A percentile compares a stretch with the other conserved stretches of the same genome.
phyloP scores from a whole-genome alignment of 2,113 vertebrate species.

The Misgurnus anguillicaudatus region DNA sequence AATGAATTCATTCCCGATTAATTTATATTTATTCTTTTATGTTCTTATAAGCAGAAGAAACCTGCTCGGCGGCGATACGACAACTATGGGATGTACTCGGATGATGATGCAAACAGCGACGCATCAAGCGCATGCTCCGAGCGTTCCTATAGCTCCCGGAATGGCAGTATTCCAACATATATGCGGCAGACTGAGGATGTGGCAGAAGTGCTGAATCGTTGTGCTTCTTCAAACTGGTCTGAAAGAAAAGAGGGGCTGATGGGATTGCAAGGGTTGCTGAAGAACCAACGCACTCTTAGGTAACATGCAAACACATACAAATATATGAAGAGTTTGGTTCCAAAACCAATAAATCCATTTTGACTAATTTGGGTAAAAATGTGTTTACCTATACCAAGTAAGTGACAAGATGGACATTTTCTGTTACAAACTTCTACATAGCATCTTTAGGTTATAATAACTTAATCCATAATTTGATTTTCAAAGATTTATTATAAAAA shows the following conservation, averaged over 20 bases:
- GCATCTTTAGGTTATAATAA: no score
- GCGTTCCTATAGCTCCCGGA: constrained; percentile 92
- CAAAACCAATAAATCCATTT: no score
- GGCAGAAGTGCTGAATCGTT: constrained; percentile 94
- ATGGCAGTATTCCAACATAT: constrained; percentile 92
- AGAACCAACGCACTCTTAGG: constrained; percentile 95
- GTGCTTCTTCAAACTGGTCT: constrained; percentile 96
- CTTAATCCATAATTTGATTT: no score
- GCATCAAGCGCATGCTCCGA: constrained; percentile 96
- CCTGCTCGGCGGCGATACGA: constrained; percentile 90
- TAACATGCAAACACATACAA: constrained; percentile 50
- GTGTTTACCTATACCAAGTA: no score
- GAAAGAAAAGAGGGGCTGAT: constrained; percentile 95
- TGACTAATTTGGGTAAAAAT: no score
- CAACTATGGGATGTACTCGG: constrained; percentile 91
- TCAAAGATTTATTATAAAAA: no score
- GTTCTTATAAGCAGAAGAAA: constrained; percentile 80
- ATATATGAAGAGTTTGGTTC: no score
- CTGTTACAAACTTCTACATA: no score
- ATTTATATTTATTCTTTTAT: neutral
- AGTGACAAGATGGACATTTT: no score
- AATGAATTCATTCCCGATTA: neutral
- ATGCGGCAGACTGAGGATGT: constrained; percentile 97
- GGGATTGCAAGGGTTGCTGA: constrained; percentile 89
- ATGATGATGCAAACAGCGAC: constrained; percentile 96